Evolutionary conservation across 2,113 vertebrate genomes (phyloP).

Genomic region (Spizaetus ornatus): DNA sequence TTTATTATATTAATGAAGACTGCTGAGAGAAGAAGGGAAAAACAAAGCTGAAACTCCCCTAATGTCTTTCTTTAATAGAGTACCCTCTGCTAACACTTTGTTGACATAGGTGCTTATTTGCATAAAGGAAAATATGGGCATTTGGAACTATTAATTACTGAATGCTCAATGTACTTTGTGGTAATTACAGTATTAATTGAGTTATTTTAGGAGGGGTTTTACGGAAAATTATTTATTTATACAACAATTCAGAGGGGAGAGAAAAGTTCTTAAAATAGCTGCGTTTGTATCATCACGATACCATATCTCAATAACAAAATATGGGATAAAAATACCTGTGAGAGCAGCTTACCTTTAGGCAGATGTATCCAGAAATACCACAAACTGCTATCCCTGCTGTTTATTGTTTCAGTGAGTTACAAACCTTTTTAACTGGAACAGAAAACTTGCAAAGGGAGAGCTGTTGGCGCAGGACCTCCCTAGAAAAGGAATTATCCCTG

Average conservation of each 20-base stretch:
- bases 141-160: slow-evolving; percentile 46
- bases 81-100: slow-evolving; percentile 15
- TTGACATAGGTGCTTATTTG: slow-evolving; percentile 63
- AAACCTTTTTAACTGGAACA: not conserved
- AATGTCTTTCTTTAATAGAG: slow-evolving; percentile 35
- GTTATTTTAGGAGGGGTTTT: not conserved
- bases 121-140: slow-evolving; percentile 31
- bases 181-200: slow-evolving; percentile 48
- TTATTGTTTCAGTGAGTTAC: not conserved
- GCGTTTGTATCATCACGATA: not conserved
- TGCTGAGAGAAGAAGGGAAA: slow-evolving; percentile 38
- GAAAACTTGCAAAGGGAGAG: not conserved
- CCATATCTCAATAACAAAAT: not conserved
- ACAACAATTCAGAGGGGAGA: not conserved
- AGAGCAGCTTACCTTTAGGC: not conserved
- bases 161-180: not conserved
- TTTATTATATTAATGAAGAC: slow-evolving; percentile 76
- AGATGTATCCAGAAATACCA: not conserved
- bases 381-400: not conserved
- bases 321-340: not conserved
- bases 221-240: not conserved
- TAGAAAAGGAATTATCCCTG: not conserved
- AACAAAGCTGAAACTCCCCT: slow-evolving; percentile 41
- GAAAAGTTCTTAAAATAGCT: not conserved
- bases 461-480: not conserved